A percentile compares a stretch with the other conserved stretches of the same genome.
Evolutionary conservation across 1,140 invertebrate genomes (phyloP).

Genomic region (Microplitis demolitor): DNA sequence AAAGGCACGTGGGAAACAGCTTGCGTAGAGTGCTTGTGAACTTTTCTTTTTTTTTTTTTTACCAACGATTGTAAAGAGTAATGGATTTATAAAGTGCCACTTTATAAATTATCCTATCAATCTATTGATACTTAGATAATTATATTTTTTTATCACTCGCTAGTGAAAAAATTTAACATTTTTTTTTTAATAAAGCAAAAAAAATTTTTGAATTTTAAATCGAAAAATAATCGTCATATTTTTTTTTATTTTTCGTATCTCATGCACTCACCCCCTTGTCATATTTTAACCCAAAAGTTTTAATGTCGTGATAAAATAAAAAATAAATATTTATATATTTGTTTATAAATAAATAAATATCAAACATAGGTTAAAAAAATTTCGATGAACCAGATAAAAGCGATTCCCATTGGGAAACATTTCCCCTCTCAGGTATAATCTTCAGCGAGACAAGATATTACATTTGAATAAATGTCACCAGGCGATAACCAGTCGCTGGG

Average conservation of each 20-base stretch:
- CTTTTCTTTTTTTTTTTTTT: conserved; percentile 45
- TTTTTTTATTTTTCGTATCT: no score
- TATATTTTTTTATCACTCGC: no score
- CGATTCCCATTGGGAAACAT: conserved; percentile 25
- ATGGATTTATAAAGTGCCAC: background rate
- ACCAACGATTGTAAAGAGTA: background rate
- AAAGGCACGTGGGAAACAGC: conserved; percentile 58
- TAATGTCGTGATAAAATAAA: no score
- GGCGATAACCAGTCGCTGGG: conserved; percentile 17
- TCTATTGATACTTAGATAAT: no score
- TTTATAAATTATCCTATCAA: background rate
- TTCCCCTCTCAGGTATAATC: conserved; percentile 24
- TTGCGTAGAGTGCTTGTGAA: conserved; percentile 58
- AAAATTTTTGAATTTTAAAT: no score
- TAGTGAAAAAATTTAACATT: no score
- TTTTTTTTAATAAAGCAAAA: no score
- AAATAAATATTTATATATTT: no score
- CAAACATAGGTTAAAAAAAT: conserved; percentile 38
- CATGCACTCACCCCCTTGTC: no score
- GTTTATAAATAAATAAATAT: background rate
- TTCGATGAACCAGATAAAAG: conserved; percentile 53
- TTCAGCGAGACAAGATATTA: conserved; percentile 33
- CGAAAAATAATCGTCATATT: no score
- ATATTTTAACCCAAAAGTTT: no score
- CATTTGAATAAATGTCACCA: conserved; percentile 32